These are phyloP conservation scores for Limonius californicus DNA, from an alignment of 1,140 invertebrate genomes.

Conservation along the genomic window DNA sequence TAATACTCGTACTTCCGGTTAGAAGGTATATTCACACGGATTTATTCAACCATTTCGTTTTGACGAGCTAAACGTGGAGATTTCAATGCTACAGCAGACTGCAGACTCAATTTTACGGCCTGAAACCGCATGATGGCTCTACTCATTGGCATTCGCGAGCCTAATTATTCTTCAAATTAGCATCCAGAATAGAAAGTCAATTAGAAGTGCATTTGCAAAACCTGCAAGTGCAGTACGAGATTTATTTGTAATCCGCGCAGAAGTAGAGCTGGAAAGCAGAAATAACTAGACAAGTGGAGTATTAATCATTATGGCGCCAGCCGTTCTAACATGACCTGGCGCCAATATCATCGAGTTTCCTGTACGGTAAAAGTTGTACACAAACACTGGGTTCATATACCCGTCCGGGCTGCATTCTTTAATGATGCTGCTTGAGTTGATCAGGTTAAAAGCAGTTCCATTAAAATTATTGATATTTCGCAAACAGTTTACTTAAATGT, in stretches of 20 bases:
- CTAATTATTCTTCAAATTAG: background rate
- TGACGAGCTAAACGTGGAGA: background rate
- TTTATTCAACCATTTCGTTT: too few species aligned
- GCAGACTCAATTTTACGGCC: background rate
- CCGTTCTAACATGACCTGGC: slow-evolving; percentile 3
- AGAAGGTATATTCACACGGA: too few species aligned
- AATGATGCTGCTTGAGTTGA: too few species aligned
- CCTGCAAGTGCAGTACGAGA: background rate
- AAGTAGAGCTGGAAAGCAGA: slow-evolving; percentile 10
- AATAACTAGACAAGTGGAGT: background rate
- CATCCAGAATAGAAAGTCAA: slow-evolving; percentile 7
- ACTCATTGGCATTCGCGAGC: too few species aligned
- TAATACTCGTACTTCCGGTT: too few species aligned
- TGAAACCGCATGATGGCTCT: too few species aligned
- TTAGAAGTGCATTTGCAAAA: background rate
- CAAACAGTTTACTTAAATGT: too few species aligned
- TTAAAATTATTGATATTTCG: too few species aligned
- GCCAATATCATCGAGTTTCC: slow-evolving; percentile 3
- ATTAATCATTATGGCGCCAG: background rate
- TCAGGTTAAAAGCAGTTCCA: background rate
- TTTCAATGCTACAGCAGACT: background rate
- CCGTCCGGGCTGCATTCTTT: too few species aligned
- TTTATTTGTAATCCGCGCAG: background rate
- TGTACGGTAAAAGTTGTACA: slow-evolving; percentile 10
- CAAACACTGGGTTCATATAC: background rate